Evolutionary conservation across 2,113 vertebrate genomes (phyloP), one percentile per base, ranked within the genome.

Genomic region (Megalops atlanticus): DNA sequence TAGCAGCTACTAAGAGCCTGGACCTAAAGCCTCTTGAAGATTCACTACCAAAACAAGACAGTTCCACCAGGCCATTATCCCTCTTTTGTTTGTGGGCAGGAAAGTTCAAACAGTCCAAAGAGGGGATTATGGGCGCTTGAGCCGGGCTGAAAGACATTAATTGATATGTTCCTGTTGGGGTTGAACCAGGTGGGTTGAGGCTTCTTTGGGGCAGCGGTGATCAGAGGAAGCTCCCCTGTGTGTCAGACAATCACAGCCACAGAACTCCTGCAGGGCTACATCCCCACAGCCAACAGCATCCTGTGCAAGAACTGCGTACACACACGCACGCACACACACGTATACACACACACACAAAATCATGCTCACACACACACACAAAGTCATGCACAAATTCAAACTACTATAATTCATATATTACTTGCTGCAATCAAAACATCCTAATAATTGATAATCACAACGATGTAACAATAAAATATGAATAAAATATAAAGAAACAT

Each of bases 131-230:
- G 91, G 93, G 93, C 94, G 94, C 95, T 96, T 95, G 93, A 94
- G 89, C 91, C 92, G 93, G 89, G 93, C 94, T 95, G 92, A 95
- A 91, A 93, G 94, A 95, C 94, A 96, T 95, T 94, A 96, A 97
- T 96, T 97, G 95, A 96, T 96, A 96, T 95, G 95, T 96, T 97
- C 95, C 95, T 95, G 94, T 95, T 94, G 92, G 91, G 93, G 81
- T 94, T 95, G 93, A 92, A 92, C 90, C 89, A 91, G 91, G 95
- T 91, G 91, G 85, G 84, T 90, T 89, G 89, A 90, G 88, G 90
- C 92, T 90, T 85, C 94, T 94, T 91, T 94, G 89, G 87, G 41
- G 88, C 91, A 93, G 91, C 93, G 94, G 94, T 94, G 91, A 94
- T 84, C 88, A 88, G 91, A 94, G 91, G 93, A 93, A 90, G 91